Percentiles rank a stretch among this genome's conserved stretches.
Evolutionary conservation across 2,888 invertebrate species (phyloP).

Genomic region (Chrysotoxum bicinctum): DNA sequence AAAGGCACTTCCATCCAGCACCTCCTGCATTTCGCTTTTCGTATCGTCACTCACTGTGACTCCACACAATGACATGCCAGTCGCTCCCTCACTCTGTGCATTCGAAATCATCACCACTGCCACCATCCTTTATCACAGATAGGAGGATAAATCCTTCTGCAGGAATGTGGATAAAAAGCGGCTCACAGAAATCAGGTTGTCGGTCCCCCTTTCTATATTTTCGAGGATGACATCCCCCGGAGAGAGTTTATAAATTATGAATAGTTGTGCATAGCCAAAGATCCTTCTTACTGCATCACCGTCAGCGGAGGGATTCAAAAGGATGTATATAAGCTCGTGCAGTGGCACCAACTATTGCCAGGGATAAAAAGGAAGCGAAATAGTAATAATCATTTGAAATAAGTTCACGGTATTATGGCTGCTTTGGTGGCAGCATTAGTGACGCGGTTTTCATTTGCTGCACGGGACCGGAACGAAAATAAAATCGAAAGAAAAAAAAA

Average conservation of each 20-base stretch:
- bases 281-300: constrained; percentile 59
- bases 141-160: constrained; percentile 39
- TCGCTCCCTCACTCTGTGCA: constrained; percentile 29
- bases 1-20: constrained; percentile 40
- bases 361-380: constrained; percentile 34
- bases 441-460: constrained; percentile 60
- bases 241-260: constrained; percentile 58
- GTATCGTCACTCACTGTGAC: constrained; percentile 39
- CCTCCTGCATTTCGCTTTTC: not conserved
- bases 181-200: constrained; percentile 42
- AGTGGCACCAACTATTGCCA: constrained; percentile 36
- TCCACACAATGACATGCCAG: constrained; percentile 39
- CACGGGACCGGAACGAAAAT: constrained; percentile 1
- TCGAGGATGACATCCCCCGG: constrained; percentile 10
- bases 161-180: constrained; percentile 36
- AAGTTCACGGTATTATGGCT: constrained; percentile 61
- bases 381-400: constrained; percentile 70
- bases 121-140: constrained; percentile 9
- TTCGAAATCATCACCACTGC: constrained; percentile 44
- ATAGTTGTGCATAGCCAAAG: constrained; percentile 54
- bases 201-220: not conserved
- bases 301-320: constrained; percentile 42
- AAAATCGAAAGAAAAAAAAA: constrained; percentile 17
- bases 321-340: constrained; percentile 50
- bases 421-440: constrained; percentile 63